Evolutionary conservation across 2,113 vertebrate species (phyloP), one percentile per base, ranked within the genome.

Genomic region (Tragelaphus strepsiceros): DNA sequence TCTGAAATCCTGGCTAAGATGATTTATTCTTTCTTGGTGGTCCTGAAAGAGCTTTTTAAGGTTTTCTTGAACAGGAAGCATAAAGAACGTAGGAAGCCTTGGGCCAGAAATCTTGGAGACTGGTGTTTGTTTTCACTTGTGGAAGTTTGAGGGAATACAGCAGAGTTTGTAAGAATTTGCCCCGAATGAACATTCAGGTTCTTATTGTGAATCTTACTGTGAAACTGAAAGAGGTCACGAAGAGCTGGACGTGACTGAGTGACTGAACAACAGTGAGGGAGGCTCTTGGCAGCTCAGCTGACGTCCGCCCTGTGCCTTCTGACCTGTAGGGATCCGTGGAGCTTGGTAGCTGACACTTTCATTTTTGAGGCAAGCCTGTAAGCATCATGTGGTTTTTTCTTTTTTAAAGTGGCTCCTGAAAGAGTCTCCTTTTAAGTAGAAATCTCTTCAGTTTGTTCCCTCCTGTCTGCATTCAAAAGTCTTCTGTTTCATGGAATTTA

Each of bases 161-260:
- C 8, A 15, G 30, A 17, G 30, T 24, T 22, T 62, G 56, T 19
- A 8, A 64, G 80, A 82, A 64, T n/a, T 15, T 49, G n/a, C 17
- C 30, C 19, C 0, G 1, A 5, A 30, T 21, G n/a, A 32, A 11
- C 24, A 5, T 21, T 3, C 24, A 58, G 8, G 12, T 54, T 10
- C 81, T 90, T 61, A 19, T 0, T 2, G 19, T 86, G 54, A 16
- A 46, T 10, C 58, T 88, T 71, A 15, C 0, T 22, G 67, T 86
- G 54, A 21, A 46, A 35, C 46, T 24, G n/a, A 32, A 28, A 53
- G 61, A 49, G 28, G 56, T 39, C 10, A 0, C n/a, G 22, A 4
- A n/a, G 67, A 74, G 67, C 1, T 71, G 67, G n/a, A 13, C n/a
- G 3, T 5, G n/a, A 71, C n/a, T n/a, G 30, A 64, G 67, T 3